Evolutionary conservation across 2,888 invertebrate genomes (phyloP).

Genomic region (Synanthedon andrenaeformis): DNA sequence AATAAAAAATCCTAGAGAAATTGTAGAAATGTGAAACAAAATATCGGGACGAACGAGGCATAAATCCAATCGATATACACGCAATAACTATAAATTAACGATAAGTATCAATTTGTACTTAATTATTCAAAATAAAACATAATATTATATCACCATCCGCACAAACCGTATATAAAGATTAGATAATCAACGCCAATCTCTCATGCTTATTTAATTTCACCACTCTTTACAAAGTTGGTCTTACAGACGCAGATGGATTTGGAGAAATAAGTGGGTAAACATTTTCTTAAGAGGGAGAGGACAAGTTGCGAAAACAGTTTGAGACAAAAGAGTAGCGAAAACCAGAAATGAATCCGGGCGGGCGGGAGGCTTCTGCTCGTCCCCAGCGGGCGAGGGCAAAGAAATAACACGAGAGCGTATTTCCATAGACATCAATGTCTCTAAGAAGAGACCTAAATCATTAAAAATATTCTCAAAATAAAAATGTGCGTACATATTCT

Average conservation of each 20-base stretch:
- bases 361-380: constrained; percentile 42
- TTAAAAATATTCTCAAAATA: neutral
- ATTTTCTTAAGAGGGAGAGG: constrained; percentile 34
- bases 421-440: constrained; percentile 19
- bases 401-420: constrained; percentile 37
- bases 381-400: constrained; percentile 29
- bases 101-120: too few species aligned
- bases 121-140: too few species aligned
- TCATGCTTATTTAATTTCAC: neutral
- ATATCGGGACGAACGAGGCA: too few species aligned
- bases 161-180: too few species aligned
- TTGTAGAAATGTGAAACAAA: too few species aligned
- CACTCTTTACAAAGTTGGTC: neutral
- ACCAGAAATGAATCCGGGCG: constrained; percentile 65
- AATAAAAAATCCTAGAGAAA: too few species aligned
- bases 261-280: constrained; percentile 21
- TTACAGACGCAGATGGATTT: neutral
- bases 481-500: too few species aligned
- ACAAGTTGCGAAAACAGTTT: constrained; percentile 59
- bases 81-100: too few species aligned
- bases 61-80: too few species aligned
- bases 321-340: constrained; percentile 66
- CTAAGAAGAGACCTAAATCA: neutral
- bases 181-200: neutral
- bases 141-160: too few species aligned